These are phyloP conservation scores for Apis laboriosa DNA, from an alignment of 1,140 invertebrate genomes.

Conservation along the genomic window DNA sequence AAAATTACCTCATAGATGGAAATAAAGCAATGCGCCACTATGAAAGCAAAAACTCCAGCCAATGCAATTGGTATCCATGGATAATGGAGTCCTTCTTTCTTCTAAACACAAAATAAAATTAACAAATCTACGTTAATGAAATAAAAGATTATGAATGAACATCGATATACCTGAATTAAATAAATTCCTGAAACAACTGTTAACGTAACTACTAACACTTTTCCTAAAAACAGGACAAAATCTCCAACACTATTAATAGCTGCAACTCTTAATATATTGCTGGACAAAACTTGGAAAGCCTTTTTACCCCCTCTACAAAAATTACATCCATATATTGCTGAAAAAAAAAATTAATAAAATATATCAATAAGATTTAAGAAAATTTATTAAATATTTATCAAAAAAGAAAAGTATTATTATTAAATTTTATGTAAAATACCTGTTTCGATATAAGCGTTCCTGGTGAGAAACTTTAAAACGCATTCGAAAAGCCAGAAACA, in stretches of 20 bases:
- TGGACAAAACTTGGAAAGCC: slow-evolving; percentile 83
- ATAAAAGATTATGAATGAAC: not conserved
- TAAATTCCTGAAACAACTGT: slow-evolving; percentile 84
- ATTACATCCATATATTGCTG: slow-evolving; percentile 87
- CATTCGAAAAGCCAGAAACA: slow-evolving; percentile 89
- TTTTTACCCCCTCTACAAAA: slow-evolving; percentile 86
- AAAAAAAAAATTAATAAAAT: slow-evolving; percentile 53
- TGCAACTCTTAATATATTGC: slow-evolving; percentile 86
- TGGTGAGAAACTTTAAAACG: slow-evolving; percentile 86
- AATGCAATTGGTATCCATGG: slow-evolving; percentile 86
- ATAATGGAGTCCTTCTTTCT: slow-evolving; percentile 84
- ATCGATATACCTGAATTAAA: slow-evolving; percentile 82
- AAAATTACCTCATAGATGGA: slow-evolving; percentile 88
- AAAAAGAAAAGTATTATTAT: not conserved
- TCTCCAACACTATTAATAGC: slow-evolving; percentile 91
- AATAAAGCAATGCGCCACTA: slow-evolving; percentile 89
- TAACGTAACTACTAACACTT: slow-evolving; percentile 85
- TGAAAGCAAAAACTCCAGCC: slow-evolving; percentile 85
- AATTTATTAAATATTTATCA: not conserved
- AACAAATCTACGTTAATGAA: slow-evolving; percentile 11
- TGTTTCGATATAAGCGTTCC: slow-evolving; percentile 91
- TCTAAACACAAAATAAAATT: slow-evolving; percentile 74
- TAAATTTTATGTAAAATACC: slow-evolving; percentile 74
- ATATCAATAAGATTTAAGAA: not conserved
- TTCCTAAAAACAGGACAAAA: slow-evolving; percentile 89